Evolutionary conservation across 1,140 invertebrate species (phyloP).

Genomic region (Chrysomallon squamiferum): DNA sequence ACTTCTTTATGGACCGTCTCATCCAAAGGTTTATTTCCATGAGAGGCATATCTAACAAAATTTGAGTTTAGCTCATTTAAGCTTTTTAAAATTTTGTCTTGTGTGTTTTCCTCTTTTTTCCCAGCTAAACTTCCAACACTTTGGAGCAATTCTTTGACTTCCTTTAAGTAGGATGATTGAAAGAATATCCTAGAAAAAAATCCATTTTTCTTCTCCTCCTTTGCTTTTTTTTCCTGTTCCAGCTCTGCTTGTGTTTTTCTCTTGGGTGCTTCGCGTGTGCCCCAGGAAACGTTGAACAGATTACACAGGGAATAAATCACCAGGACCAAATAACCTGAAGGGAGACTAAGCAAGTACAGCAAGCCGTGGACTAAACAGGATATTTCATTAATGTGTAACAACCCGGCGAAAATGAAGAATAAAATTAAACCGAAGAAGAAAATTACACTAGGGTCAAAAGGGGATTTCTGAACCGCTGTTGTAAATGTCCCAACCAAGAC

Average conservation of each 20-base stretch:
- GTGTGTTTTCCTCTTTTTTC: not conserved
- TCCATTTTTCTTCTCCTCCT: conserved; percentile 58
- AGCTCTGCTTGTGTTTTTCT: conserved; percentile 62
- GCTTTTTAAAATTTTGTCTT: not conserved
- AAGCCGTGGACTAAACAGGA: conserved; percentile 80
- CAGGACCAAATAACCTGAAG: conserved; percentile 58
- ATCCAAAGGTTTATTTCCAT: no score
- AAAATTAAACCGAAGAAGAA: conserved; percentile 44
- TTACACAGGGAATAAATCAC: conserved; percentile 59
- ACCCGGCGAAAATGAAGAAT: conserved; percentile 50
- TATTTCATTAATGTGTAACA: conserved; percentile 65
- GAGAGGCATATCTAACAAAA: not conserved
- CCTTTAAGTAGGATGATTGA: not conserved
- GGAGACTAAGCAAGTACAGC: conserved; percentile 57
- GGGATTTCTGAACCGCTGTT: conserved; percentile 32
- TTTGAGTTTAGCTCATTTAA: not conserved
- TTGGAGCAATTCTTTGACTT: not conserved
- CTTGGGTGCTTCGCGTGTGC: conserved; percentile 50
- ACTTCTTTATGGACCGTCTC: no score
- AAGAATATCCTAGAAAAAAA: conserved; percentile 23
- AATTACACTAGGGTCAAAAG: conserved; percentile 50
- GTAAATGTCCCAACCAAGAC: conserved; percentile 55
- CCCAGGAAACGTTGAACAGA: conserved; percentile 56
- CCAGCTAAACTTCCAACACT: not conserved
- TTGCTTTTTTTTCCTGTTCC: conserved; percentile 38